Base-by-base conservation (phyloP, 2,888 invertebrate genomes). In the Aphodius granarius region DNA sequence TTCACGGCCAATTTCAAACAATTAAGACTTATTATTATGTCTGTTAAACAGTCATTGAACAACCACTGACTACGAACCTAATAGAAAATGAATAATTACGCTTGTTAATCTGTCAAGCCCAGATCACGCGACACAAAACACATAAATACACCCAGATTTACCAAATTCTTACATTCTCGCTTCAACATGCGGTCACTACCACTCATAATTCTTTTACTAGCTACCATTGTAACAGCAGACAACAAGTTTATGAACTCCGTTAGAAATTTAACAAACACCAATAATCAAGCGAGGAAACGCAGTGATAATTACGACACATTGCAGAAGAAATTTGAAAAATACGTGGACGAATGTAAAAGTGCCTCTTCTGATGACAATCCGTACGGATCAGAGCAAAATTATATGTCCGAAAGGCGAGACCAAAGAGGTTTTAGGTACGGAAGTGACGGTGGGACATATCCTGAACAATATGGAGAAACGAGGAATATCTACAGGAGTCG, bases 271-370 rank as follows among this genome's bases (percentile, higher is more conserved):
- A 75, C 74, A 0, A 73, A 65, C 66, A 64, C 71, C n/a, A 72
- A 71, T 20, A 18, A 20, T 18, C 72, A 74, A 18, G 23, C 66
- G 43, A 74, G 63, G 5, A 72, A 72, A 65, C 73, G 16, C 5
- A 66, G 13, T 18, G 19, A 63, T 9, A 43, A 70, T 22, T 66
- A 66, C 16, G 77, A 66, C 5, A 73, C 73, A 17, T 70, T 85
- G 16, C 83, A 81, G 78, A 78, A 73, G 66, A 84, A 85, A 78
- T 80, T 84, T 6, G 78, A 78, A 71, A 83, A 83, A 76, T 80
- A 81, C 17, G n/a, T 84, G 21, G 80, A 78, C 72, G 84, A 84
- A 79, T 85, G 85, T 72, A 84, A 83, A 3, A 80, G 78, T 5
- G 81, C 82, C 15, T 74, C 75, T 43, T 77, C 79, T 0, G 79